Conservation (phyloP, 2,113 vertebrate species). For the Lutjanus erythropterus region DNA sequence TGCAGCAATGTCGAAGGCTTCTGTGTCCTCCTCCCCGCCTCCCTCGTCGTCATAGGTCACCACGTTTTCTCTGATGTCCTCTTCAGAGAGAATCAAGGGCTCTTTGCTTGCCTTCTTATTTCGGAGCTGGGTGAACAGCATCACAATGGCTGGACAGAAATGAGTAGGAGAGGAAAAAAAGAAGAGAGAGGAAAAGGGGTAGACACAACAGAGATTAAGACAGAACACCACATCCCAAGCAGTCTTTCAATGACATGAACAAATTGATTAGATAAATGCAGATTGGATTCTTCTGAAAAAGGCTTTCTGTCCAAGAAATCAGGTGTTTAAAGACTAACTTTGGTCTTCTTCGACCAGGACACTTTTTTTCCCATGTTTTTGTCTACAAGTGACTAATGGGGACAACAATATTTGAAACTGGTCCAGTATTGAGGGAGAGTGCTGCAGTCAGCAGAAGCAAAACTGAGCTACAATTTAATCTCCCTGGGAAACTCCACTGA, state of each 20-base stretch:
- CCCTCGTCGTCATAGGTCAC: slow-evolving; percentile 85
- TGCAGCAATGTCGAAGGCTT: slow-evolving; percentile 78
- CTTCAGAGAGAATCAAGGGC: slow-evolving; percentile 92
- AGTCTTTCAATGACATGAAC: not conserved
- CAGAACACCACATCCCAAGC: not conserved
- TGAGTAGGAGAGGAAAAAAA: slow-evolving; percentile 20
- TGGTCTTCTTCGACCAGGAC: too few relatives aligned
- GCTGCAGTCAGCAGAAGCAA: too few relatives aligned
- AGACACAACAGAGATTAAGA: not conserved
- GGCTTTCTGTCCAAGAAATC: too few relatives aligned
- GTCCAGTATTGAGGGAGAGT: too few relatives aligned
- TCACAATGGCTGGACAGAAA: slow-evolving; percentile 88
- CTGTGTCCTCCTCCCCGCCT: slow-evolving; percentile 64
- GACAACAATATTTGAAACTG: too few relatives aligned
- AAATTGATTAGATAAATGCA: too few relatives aligned
- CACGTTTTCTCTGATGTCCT: slow-evolving; percentile 93
- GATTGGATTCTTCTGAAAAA: not conserved
- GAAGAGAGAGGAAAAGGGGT: not conserved
- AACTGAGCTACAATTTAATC: too few relatives aligned
- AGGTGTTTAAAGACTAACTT: too few relatives aligned
- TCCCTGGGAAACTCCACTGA: too few relatives aligned
- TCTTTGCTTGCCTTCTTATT: slow-evolving; percentile 91
- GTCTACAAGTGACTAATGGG: too few relatives aligned
- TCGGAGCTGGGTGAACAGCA: slow-evolving; percentile 92
- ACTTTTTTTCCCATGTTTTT: too few relatives aligned